Evolutionary conservation across 2,797 vertebrate genomes (phyloP), one percentile per base, ranked within the genome.

Genomic region (Anabacerthia variegaticeps): DNA sequence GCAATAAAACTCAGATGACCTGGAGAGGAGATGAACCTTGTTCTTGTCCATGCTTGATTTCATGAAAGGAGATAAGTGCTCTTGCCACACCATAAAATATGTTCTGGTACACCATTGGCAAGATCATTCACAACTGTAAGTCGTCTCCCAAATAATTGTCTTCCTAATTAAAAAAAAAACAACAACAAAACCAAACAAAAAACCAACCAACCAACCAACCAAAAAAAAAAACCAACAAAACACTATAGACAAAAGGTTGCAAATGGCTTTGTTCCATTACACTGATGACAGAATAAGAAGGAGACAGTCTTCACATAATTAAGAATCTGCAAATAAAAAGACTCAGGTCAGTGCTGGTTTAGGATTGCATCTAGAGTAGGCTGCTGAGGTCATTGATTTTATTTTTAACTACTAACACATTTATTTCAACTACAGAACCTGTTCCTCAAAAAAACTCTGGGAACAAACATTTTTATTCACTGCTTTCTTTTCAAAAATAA

Each of bases 381-480:
- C 28, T 95, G 58, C 46, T 91, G 76, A 82, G 58, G 51, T 89
- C 37, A 90, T 32, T 84, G 61, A 67, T 96, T 92, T 94, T 91
- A 77, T 92, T 82, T 96, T 92, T 94, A 59, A n/a, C 48, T 89
- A 54, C 65, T 81, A 75, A 72, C 44, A 71, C 75, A 52, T 94
- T 94, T 95, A 51, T 88, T 91, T 93, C 56, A 87, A 28, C 32
- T 65, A 62, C 89, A 82, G 58, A 90, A 93, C n/a, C 59, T 83
- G 34, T 5, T 96, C 15, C 85, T 95, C 36, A 65, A 85, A 96
- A 89, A 86, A 85, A 34, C 43, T 62, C 67, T 69, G 48, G 74
- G 59, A 95, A 87, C 63, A 95, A 90, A 89, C 61, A 54, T 77
- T 86, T 46, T 86, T 88, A 72, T 91, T 94, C 77, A 75, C 62